Percentiles rank a stretch among this genome's conserved stretches.
phyloP scores from a whole-genome alignment of 1,140 invertebrate species.

The Leptinotarsa lineolata region DNA sequence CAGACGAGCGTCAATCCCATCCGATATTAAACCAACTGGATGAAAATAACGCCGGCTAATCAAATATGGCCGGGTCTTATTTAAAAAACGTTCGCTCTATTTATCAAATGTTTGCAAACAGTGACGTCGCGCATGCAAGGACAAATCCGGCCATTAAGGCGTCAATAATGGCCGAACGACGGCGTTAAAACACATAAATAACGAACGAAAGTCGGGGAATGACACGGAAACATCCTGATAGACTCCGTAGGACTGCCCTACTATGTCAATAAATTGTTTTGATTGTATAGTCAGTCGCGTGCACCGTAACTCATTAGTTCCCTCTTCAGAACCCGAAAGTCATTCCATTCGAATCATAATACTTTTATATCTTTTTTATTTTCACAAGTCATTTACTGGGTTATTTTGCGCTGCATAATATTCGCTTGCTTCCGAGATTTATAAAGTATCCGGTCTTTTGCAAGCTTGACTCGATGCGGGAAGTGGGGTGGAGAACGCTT shows the following conservation, averaged over 20 bases:
- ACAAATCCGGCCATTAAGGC: constrained; percentile 56
- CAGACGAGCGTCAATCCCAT: background rate
- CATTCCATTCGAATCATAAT: constrained; percentile 12
- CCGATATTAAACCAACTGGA: background rate
- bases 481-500: no score
- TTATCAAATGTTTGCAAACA: constrained; percentile 56
- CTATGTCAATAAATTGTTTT: constrained; percentile 15
- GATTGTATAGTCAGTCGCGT: constrained; percentile 2
- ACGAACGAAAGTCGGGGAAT: constrained; percentile 41
- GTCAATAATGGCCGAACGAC: constrained; percentile 55
- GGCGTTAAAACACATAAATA: constrained; percentile 56
- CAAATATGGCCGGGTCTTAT: constrained; percentile 44
- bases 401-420: constrained; percentile 4
- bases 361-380: constrained; percentile 17
- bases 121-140: constrained; percentile 50
- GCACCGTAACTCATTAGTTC: constrained; percentile 7
- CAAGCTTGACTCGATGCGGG: no score
- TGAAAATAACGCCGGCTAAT: constrained; percentile 27
- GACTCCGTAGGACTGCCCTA: constrained; percentile 17
- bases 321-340: background rate
- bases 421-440: background rate
- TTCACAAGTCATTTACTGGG: constrained; percentile 7
- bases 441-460: background rate
- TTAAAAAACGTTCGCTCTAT: constrained; percentile 47
- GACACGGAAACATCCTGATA: constrained; percentile 46